Conservation (phyloP, 1,140 invertebrate species). For the Listronotus oregonensis region DNA sequence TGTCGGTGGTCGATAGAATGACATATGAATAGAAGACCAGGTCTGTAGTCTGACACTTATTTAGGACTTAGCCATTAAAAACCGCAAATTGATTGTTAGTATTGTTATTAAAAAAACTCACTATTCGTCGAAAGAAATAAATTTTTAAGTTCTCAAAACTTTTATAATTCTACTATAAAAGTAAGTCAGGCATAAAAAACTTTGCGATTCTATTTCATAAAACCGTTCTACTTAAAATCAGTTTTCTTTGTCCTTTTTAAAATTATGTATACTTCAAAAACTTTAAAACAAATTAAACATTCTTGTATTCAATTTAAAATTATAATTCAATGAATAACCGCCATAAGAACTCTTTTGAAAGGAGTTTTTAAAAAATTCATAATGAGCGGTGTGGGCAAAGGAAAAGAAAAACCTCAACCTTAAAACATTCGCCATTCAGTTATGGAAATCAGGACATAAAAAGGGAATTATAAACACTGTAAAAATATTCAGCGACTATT, state of each 20-base stretch:
- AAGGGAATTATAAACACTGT: constrained; percentile 57
- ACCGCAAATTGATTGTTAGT: no score
- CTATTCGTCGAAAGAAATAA: no score
- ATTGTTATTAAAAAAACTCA: no score
- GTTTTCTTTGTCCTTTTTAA: constrained; percentile 23
- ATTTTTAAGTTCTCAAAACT: no score
- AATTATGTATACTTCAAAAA: constrained; percentile 30
- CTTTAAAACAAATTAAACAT: constrained; percentile 37
- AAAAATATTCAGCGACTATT: constrained; percentile 57
- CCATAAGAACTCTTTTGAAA: constrained; percentile 41
- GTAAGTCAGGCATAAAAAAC: background rate
- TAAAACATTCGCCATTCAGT: constrained; percentile 49
- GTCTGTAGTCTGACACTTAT: no score
- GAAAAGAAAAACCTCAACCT: constrained; percentile 38
- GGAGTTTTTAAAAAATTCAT: constrained; percentile 48
- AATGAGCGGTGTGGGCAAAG: constrained; percentile 41
- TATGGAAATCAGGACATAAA: constrained; percentile 55
- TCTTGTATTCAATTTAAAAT: constrained; percentile 30
- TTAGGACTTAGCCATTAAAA: no score
- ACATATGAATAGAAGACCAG: no score
- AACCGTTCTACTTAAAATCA: no score
- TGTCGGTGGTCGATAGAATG: no score
- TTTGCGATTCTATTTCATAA: no score
- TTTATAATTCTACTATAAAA: no score
- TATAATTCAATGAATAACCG: constrained; percentile 47